Evolutionary conservation across 2,113 vertebrate genomes (phyloP).

Genomic region (Dasyurus viverrinus): DNA sequence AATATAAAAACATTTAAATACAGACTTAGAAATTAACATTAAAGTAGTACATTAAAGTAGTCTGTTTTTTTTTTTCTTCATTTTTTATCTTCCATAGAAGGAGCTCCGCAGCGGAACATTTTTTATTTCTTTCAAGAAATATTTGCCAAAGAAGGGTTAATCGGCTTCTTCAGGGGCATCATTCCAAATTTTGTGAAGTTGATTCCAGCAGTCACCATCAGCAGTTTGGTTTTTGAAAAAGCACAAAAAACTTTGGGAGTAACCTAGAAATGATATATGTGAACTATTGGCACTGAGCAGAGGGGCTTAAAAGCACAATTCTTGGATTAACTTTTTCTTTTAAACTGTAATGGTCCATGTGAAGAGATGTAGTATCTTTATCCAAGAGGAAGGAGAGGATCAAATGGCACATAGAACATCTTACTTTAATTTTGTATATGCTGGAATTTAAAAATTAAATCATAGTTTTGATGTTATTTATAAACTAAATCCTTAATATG

Average conservation of each 20-base stretch:
- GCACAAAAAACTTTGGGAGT: conserved; percentile 93
- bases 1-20: not conserved
- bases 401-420: conserved; percentile 67
- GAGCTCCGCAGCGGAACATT: conserved; percentile 89
- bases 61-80: not conserved
- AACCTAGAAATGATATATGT: conserved; percentile 80
- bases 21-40: not conserved
- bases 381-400: conserved; percentile 48
- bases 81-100: conserved; percentile 88
- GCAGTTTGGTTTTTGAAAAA: conserved; percentile 96
- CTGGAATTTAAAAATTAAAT: conserved; percentile 37
- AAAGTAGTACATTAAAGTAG: too few relatives aligned
- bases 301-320: conserved; percentile 47
- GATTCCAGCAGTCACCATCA: conserved; percentile 96
- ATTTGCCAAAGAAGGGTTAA: conserved; percentile 91
- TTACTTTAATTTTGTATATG: conserved; percentile 41
- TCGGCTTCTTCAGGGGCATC: conserved; percentile 95
- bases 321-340: conserved; percentile 58
- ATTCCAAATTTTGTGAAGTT: conserved; percentile 99
- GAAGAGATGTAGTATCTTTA: conserved; percentile 63
- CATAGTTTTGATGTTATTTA: conserved; percentile 37
- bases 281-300: conserved; percentile 48
- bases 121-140: conserved; percentile 88
- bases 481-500: conserved; percentile 15
- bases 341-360: conserved; percentile 41